These are phyloP conservation scores for Dolichopus griseipennis DNA, from an alignment of 2,888 invertebrate genomes.

Conservation along the genomic window DNA sequence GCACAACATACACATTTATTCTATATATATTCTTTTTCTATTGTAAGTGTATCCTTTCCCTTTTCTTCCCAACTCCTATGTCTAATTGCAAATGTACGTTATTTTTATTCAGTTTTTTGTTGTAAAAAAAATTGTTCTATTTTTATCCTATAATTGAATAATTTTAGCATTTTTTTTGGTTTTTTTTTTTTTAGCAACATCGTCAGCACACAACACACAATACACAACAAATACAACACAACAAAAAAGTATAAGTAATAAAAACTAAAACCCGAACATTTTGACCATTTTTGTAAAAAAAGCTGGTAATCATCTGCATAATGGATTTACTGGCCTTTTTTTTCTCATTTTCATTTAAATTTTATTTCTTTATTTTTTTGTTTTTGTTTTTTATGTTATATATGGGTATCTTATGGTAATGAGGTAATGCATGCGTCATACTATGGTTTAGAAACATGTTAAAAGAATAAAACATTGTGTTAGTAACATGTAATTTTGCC, in stretches of 20 bases:
- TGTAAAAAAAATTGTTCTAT: not conserved
- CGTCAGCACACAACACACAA: not conserved
- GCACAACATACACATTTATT: no score
- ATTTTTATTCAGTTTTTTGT: not conserved
- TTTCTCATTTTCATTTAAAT: not conserved
- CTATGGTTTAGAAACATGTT: not conserved
- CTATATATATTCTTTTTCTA: no score
- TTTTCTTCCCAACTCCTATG: no score
- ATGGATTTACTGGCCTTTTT: not conserved
- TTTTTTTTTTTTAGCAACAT: not conserved
- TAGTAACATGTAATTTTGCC: no score
- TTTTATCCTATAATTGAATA: slow-evolving; percentile 3
- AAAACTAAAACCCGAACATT: not conserved
- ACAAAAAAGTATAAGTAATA: not conserved
- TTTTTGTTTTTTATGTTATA: not conserved
- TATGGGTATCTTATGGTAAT: not conserved
- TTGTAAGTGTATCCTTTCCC: no score
- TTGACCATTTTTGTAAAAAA: not conserved
- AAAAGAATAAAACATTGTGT: no score
- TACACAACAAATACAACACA: no score
- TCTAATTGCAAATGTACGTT: no score
- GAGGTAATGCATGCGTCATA: not conserved
- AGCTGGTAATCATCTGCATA: not conserved
- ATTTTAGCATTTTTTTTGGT: not conserved
- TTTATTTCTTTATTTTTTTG: no score